Conservation (phyloP, 2,888 invertebrate species). For the Melikaiella ostensackeni region DNA sequence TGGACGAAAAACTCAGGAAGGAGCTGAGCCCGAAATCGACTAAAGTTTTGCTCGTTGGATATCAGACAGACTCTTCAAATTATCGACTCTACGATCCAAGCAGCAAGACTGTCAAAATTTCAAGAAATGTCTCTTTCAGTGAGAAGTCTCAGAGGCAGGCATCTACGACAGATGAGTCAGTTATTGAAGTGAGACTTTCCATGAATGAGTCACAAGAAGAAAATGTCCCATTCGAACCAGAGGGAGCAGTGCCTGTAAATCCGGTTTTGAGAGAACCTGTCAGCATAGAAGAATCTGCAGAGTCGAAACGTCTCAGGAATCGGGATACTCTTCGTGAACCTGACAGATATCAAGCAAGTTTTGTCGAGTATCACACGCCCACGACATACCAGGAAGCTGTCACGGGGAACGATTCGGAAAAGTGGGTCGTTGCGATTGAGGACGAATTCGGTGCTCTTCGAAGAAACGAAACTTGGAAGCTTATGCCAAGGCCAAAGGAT, state of each 20-base stretch:
- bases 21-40: slow-evolving; percentile 24
- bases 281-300: not conserved
- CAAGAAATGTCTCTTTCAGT: slow-evolving; percentile 7
- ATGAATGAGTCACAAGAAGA: too few species aligned
- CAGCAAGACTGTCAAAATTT: not conserved
- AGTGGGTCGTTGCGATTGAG: slow-evolving; percentile 51
- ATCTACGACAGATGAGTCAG: not conserved
- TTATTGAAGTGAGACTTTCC: not conserved
- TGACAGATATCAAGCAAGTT: slow-evolving; percentile 28
- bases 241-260: too few species aligned
- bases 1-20: slow-evolving; percentile 28
- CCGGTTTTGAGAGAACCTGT: too few species aligned
- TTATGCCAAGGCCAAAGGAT: too few species aligned
- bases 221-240: too few species aligned
- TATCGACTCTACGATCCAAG: slow-evolving; percentile 6
- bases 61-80: not conserved
- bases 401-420: not conserved
- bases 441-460: slow-evolving; percentile 19
- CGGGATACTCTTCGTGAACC: slow-evolving; percentile 4
- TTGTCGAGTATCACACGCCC: slow-evolving; percentile 33
- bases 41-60: slow-evolving; percentile 34
- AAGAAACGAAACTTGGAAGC: too few species aligned
- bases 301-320: not conserved
- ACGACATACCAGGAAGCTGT: slow-evolving; percentile 43
- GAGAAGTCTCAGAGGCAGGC: not conserved